phyloP scores from a whole-genome alignment of 2,888 invertebrate genomes.

The Drosophila leonis region DNA sequence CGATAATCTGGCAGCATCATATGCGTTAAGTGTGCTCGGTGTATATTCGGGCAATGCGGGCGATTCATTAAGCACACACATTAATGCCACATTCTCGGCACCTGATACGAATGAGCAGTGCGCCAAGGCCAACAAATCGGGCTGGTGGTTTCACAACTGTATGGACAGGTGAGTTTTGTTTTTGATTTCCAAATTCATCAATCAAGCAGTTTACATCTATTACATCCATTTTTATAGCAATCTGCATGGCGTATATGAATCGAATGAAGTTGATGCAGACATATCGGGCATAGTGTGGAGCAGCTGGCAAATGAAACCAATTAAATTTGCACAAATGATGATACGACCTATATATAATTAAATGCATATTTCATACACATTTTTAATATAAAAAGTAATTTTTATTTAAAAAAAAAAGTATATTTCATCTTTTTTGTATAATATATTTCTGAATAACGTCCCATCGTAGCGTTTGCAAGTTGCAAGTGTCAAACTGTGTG shows the following conservation, averaged over 20 bases:
- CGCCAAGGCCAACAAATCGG: conserved; percentile 88
- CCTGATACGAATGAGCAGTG: conserved; percentile 89
- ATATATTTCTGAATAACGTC: neutral
- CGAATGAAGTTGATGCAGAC: conserved; percentile 49
- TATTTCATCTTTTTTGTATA: neutral
- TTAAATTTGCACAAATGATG: conserved; percentile 88
- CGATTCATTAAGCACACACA: conserved; percentile 89
- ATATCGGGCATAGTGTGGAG: conserved; percentile 86
- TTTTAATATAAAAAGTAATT: neutral
- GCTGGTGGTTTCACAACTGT: conserved; percentile 91
- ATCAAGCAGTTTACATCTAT: too few relatives aligned
- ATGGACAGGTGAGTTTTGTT: conserved; percentile 86
- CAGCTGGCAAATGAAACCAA: conserved; percentile 88
- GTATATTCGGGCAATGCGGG: conserved; percentile 88
- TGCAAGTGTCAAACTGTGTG: conserved; percentile 31
- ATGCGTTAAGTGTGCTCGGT: conserved; percentile 88
- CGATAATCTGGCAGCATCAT: conserved; percentile 88
- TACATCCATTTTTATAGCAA: conserved; percentile 85
- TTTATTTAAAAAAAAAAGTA: conserved; percentile 1
- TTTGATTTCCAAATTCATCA: neutral
- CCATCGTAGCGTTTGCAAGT: conserved; percentile 8
- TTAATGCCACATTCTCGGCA: conserved; percentile 89
- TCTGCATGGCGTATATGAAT: conserved; percentile 88
- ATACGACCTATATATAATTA: conserved; percentile 16
- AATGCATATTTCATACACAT: neutral